phyloP scores from a whole-genome alignment of 2,888 invertebrate genomes.

The Rhaphigaster nebulosa region DNA sequence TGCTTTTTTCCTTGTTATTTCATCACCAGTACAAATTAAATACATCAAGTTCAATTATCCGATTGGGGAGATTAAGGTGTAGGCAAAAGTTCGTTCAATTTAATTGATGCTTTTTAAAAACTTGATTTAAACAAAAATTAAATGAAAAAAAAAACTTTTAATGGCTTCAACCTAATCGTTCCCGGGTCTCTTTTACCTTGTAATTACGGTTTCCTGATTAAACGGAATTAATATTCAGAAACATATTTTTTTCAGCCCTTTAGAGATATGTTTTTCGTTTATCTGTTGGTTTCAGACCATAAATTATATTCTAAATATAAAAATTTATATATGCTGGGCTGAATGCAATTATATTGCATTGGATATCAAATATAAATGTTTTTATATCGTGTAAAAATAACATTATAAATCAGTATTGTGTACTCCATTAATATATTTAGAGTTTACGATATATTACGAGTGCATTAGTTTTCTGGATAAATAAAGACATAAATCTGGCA shows the following conservation, averaged over 20 bases:
- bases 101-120: not conserved
- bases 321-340: not conserved
- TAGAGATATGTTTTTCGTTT: not conserved
- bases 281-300: not conserved
- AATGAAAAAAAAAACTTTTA: not conserved
- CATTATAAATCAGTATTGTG: not conserved
- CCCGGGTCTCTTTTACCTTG: not conserved
- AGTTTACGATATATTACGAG: not conserved
- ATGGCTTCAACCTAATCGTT: not conserved
- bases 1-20: not conserved
- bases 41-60: not conserved
- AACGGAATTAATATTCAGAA: not conserved
- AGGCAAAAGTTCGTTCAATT: not conserved
- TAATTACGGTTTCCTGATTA: constrained; percentile 14
- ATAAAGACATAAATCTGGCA: not conserved
- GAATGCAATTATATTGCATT: too few species aligned
- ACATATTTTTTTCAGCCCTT: not conserved
- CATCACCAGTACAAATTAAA: not conserved
- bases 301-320: not conserved
- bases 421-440: not conserved
- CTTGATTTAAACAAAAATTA: not conserved
- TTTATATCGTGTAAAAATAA: not conserved
- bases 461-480: not conserved
- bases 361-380: not conserved
- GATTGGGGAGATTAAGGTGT: not conserved